A percentile compares a stretch with the other conserved stretches of the same genome.
Evolutionary conservation across 2,113 vertebrate genomes (phyloP).

Genomic region (Romanogobio albipinnatus): DNA sequence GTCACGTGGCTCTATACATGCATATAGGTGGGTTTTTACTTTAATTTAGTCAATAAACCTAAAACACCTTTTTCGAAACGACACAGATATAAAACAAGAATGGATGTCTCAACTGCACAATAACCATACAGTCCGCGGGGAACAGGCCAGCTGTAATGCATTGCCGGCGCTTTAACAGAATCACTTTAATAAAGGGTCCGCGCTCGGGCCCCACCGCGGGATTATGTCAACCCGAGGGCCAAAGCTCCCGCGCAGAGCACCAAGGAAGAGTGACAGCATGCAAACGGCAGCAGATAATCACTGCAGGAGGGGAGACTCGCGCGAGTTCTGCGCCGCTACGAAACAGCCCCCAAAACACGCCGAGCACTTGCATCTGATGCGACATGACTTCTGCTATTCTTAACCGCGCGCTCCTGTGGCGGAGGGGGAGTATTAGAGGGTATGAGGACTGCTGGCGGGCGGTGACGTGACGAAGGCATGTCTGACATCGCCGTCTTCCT

Average conservation of each 20-base stretch:
- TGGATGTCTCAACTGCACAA: slow-evolving; percentile 48
- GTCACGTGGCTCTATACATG: neutral
- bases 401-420: slow-evolving; percentile 70
- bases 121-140: slow-evolving; percentile 49
- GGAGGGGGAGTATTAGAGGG: slow-evolving; percentile 23
- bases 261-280: slow-evolving; percentile 72
- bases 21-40: neutral
- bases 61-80: slow-evolving; percentile 44
- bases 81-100: slow-evolving; percentile 41
- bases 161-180: slow-evolving; percentile 47
- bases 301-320: slow-evolving; percentile 56
- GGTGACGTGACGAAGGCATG: slow-evolving; percentile 55
- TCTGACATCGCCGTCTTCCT: slow-evolving; percentile 63
- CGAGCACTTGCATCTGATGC: slow-evolving; percentile 70
- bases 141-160: slow-evolving; percentile 23
- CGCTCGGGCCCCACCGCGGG: slow-evolving; percentile 41
- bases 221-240: slow-evolving; percentile 68
- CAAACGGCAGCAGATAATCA: slow-evolving; percentile 71
- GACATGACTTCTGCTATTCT: slow-evolving; percentile 79
- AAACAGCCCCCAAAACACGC: slow-evolving; percentile 59
- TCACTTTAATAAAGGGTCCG: slow-evolving; percentile 57
- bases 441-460: too few species aligned
- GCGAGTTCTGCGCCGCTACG: slow-evolving; percentile 28
- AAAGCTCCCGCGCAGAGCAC: slow-evolving; percentile 56
- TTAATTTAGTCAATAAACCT: slow-evolving; percentile 52